A percentile compares a stretch with the other conserved stretches of the same genome.
Conservation (phyloP, 2,113 vertebrate species). For the Cygnus atratus region DNA sequence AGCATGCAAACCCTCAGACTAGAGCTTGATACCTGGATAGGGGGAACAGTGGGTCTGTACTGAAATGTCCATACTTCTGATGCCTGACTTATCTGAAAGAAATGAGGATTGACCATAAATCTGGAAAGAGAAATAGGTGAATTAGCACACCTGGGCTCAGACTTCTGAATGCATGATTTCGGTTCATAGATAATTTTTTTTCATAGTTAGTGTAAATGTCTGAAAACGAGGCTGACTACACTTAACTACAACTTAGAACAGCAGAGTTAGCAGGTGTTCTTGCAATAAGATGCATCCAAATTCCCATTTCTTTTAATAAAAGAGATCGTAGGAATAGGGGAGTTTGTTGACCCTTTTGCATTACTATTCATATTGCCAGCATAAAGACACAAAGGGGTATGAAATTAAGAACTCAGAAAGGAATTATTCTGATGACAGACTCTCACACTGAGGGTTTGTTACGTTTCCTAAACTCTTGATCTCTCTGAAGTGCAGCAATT, state of each 20-base stretch:
- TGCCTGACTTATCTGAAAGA: not conserved
- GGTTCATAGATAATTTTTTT: not conserved
- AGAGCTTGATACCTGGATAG: not conserved
- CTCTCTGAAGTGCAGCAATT: conserved; percentile 55
- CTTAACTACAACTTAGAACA: not conserved
- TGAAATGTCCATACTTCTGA: not conserved
- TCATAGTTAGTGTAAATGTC: not conserved
- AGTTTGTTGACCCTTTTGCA: conserved; percentile 57
- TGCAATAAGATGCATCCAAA: conserved; percentile 33
- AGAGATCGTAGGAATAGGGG: conserved; percentile 24
- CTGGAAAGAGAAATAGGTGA: not conserved
- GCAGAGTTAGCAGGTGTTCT: not conserved
- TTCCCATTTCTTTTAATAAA: conserved; percentile 44
- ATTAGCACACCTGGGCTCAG: not conserved
- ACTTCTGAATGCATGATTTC: conserved; percentile 12
- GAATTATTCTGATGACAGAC: conserved; percentile 59
- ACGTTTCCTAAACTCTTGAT: conserved; percentile 55
- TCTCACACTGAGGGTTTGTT: conserved; percentile 13
- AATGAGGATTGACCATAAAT: not conserved
- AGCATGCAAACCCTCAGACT: not conserved
- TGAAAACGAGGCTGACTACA: conserved; percentile 14
- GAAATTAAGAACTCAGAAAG: conserved; percentile 68
- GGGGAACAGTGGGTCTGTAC: not conserved
- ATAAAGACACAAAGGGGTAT: conserved; percentile 52
- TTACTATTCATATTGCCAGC: conserved; percentile 12